These are phyloP conservation scores for Endomychus coccineus DNA, from an alignment of 2,888 invertebrate species.

Conservation along the genomic window DNA sequence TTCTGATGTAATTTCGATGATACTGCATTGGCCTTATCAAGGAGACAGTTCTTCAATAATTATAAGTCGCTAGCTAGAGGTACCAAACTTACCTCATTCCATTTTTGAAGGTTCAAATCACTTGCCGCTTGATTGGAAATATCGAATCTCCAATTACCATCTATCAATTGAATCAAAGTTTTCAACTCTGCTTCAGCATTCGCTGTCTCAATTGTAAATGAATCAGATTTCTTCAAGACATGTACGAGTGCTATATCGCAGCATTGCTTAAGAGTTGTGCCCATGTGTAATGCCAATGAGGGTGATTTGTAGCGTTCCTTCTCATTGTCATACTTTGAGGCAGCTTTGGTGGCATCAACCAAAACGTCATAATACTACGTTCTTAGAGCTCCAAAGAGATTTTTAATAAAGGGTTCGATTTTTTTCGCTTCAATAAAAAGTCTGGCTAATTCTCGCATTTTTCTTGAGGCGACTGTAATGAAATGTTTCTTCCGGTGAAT, in stretches of 20 bases:
- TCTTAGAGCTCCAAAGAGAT: slow-evolving; percentile 14
- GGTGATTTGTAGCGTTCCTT: slow-evolving; percentile 5
- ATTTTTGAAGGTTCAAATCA: slow-evolving; percentile 16
- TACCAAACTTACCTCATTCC: slow-evolving; percentile 20
- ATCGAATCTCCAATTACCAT: slow-evolving; percentile 12
- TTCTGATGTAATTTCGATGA: slow-evolving; percentile 9
- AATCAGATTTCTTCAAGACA: slow-evolving; percentile 3
- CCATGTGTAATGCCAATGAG: slow-evolving; percentile 11
- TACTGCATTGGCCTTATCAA: slow-evolving; percentile 8
- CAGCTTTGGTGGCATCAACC: slow-evolving; percentile 20
- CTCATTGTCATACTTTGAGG: slow-evolving; percentile 11
- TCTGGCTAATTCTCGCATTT: slow-evolving; percentile 17
- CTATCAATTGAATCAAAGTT: slow-evolving; percentile 6
- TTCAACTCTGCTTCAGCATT: slow-evolving; percentile 6
- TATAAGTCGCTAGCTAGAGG: slow-evolving; percentile 24
- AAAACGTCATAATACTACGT: slow-evolving; percentile 19
- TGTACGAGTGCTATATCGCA: slow-evolving; percentile 11
- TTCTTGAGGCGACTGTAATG: slow-evolving; percentile 12
- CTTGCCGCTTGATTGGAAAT: slow-evolving; percentile 7
- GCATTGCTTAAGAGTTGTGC: slow-evolving; percentile 11
- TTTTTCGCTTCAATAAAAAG: slow-evolving; percentile 10
- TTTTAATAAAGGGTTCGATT: slow-evolving; percentile 7
- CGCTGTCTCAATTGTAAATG: not conserved
- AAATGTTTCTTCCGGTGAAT: slow-evolving; percentile 14
- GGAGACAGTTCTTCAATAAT: slow-evolving; percentile 18